Base-by-base conservation (phyloP, 2,113 vertebrate genomes). In the Phrynocephalus versicolor region DNA sequence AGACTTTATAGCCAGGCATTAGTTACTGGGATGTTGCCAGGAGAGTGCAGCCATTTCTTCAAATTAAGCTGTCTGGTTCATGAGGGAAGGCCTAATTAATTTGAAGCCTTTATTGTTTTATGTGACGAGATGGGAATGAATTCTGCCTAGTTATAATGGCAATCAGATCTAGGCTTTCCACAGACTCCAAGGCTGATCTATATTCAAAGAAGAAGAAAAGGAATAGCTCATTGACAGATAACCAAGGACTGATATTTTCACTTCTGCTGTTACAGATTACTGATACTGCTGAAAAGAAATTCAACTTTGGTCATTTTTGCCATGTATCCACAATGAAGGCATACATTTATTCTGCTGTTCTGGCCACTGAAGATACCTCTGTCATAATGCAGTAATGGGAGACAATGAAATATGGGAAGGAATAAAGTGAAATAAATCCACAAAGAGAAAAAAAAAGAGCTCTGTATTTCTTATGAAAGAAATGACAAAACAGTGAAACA, bases 151-250 rank as follows among this genome's bases (percentile, higher is more conserved):
- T 87, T 86, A 1, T 0, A 86, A 62, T 79, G 87, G 73, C 30
- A 33, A 79, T 75, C 21, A 23, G 55, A 83, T 83, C 37, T 65
- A 73, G 82, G 81, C 45, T 45, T 16, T 41, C 51, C 72, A 60
- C n/a, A 90, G 86, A 86, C 65, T 82, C 85, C 51, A 73, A 37
- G 81, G 65, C 21, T 83, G 81, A 88, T 92, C 87, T 88, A 82
- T 80, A 7, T 37, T 21, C 37, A 77, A 75, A n/a, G n/a, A n/a
- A n/a, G n/a, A n/a, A n/a, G n/a, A 39, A 84, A 84, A 86, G 65
- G 58, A 86, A 27, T 80, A 3, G 9, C 25, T 89, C 15, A 15
- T 6, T 85, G 67, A 37, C 3, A 83, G 89, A 86, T 76, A 19
- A 37, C 85, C 60, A 74, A 73, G 21, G 27, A 76, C 5, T 79